These are phyloP conservation scores for Drosophila histrio DNA, from an alignment of 2,888 invertebrate species.

Conservation along the genomic window DNA sequence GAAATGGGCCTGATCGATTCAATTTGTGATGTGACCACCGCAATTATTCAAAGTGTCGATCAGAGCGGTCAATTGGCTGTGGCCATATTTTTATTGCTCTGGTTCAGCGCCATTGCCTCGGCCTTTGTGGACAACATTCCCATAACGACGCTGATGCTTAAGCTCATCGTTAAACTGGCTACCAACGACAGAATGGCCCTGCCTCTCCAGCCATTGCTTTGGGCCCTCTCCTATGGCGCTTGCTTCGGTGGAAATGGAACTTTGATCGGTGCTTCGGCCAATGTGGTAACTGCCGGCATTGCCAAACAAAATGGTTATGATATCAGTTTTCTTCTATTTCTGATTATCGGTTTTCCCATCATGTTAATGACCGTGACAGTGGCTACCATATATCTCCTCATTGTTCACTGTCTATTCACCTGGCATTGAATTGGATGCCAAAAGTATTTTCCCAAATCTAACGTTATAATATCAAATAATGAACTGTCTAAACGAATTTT, in stretches of 20 bases:
- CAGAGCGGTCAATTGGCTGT: not conserved
- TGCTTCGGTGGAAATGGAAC: conserved; percentile 16
- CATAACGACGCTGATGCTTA: conserved; percentile 1
- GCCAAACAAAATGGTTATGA: conserved; percentile 7
- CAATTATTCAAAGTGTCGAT: not conserved
- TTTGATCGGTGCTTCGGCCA: conserved; percentile 4
- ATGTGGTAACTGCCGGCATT: conserved; percentile 1
- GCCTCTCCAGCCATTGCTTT: not conserved
- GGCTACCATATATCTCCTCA: not conserved
- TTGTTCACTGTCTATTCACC: not conserved
- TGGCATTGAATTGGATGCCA: not conserved
- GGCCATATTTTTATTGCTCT: not conserved
- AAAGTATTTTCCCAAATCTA: not conserved
- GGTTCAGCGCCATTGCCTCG: not conserved
- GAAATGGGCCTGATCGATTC: conserved; percentile 9
- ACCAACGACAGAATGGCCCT: not conserved
- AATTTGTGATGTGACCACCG: not conserved
- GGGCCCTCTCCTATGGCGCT: conserved; percentile 9
- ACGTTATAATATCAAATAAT: not conserved
- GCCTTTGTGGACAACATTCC: conserved; percentile 18
- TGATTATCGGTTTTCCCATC: conserved; percentile 7
- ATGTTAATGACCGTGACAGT: conserved; percentile 5
- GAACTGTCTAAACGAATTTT: conserved; percentile 1
- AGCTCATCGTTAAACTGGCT: not conserved
- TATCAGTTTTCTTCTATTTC: not conserved